phyloP scores from a whole-genome alignment of 2,888 invertebrate species.

The Tenthredo distinguenda region DNA sequence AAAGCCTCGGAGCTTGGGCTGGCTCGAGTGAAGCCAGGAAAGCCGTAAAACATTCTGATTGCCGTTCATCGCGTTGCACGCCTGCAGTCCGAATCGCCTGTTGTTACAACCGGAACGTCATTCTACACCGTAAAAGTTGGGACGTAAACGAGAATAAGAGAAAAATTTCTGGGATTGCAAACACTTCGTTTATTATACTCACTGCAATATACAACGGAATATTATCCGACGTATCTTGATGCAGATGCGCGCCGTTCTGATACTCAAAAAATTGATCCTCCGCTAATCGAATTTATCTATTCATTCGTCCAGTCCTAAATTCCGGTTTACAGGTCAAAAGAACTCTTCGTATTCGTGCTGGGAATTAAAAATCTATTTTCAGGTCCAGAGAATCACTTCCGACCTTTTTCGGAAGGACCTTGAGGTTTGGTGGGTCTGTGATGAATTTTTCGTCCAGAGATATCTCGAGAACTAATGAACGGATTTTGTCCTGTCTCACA shows the following conservation, averaged over 20 bases:
- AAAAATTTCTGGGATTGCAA: constrained; percentile 31
- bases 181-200: constrained; percentile 40
- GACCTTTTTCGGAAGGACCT: too few relatives aligned
- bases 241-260: too few relatives aligned
- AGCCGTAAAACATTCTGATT: constrained; percentile 40
- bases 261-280: too few relatives aligned
- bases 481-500: too few relatives aligned
- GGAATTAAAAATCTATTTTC: not conserved
- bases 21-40: constrained; percentile 6
- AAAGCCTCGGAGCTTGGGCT: not conserved
- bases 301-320: too few relatives aligned
- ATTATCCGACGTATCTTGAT: not conserved
- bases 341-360: too few relatives aligned
- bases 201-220: not conserved
- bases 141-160: constrained; percentile 28
- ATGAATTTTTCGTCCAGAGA: not conserved
- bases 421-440: too few relatives aligned
- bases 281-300: too few relatives aligned
- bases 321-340: too few relatives aligned
- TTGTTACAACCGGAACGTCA: constrained; percentile 42
- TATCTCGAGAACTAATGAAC: not conserved
- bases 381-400: too few relatives aligned
- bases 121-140: constrained; percentile 23
- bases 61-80: constrained; percentile 38
- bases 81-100: constrained; percentile 34